Evolutionary conservation across 2,797 vertebrate genomes (phyloP).

Genomic region (Cossypha polioptera): DNA sequence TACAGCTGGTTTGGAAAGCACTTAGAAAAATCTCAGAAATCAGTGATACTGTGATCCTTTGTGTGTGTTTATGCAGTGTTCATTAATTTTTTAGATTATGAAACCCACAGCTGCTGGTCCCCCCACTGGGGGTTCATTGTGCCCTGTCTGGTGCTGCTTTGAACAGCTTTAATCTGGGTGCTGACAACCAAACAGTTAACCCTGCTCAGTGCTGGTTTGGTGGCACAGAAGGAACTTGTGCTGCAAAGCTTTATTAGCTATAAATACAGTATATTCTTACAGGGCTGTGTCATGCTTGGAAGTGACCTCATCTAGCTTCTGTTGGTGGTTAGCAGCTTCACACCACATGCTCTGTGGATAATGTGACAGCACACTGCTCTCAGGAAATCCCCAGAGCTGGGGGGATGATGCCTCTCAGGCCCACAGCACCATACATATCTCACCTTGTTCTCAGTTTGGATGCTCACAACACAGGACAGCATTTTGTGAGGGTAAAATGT

Average conservation of each 20-base stretch:
- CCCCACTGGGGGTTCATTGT: not conserved
- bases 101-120: not conserved
- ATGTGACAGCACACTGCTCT: not conserved
- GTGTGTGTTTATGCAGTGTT: not conserved
- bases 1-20: not conserved
- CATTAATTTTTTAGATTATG: not conserved
- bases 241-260: constrained; percentile 29
- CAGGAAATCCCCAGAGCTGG: not conserved
- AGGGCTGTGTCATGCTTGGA: constrained; percentile 73
- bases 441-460: not conserved
- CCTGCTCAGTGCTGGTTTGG: not conserved
- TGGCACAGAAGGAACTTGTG: not conserved
- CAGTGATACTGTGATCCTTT: not conserved
- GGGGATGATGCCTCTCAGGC: not conserved
- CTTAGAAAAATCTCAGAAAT: not conserved
- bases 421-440: not conserved
- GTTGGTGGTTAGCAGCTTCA: constrained; percentile 69
- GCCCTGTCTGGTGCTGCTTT: not conserved
- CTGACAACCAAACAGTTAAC: not conserved
- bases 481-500: not conserved
- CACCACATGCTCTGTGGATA: constrained; percentile 13
- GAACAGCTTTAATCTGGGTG: not conserved
- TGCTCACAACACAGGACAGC: not conserved
- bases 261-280: constrained; percentile 66
- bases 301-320: constrained; percentile 69